Percentiles rank a stretch among this genome's conserved stretches.
Conservation (phyloP, 2,888 invertebrate species). For the Linnaemya vulpina region DNA sequence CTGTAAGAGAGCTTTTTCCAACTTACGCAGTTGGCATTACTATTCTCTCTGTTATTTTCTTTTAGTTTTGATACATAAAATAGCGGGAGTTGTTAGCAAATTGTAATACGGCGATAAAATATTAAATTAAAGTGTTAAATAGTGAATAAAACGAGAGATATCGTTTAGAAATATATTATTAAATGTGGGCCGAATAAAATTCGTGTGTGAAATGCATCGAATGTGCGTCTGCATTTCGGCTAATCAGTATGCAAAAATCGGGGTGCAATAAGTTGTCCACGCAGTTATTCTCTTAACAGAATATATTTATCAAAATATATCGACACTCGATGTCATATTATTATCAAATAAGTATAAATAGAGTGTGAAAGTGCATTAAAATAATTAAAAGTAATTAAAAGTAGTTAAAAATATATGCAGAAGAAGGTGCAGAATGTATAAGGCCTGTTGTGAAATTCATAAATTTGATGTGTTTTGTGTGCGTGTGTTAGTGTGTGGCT, state of each 20-base stretch:
- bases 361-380: background rate
- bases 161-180: background rate
- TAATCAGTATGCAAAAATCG: background rate
- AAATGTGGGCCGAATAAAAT: background rate
- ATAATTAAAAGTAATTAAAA: background rate
- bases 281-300: background rate
- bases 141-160: background rate
- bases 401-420: background rate
- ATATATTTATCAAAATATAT: background rate
- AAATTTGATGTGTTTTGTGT: background rate
- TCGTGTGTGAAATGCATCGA: background rate
- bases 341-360: background rate
- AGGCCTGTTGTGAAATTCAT: slow-evolving; percentile 3
- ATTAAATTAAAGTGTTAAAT: background rate
- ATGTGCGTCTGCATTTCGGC: background rate
- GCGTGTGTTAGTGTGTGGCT: background rate
- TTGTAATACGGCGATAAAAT: background rate
- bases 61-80: background rate
- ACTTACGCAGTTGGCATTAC: background rate
- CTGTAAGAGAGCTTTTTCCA: background rate
- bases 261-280: background rate
- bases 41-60: background rate
- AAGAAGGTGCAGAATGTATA: background rate
- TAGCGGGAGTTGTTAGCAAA: background rate
- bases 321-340: background rate